Percentiles rank a stretch among this genome's conserved stretches.
phyloP scores from a whole-genome alignment of 2,888 invertebrate genomes.

The Thalpophila matura region DNA sequence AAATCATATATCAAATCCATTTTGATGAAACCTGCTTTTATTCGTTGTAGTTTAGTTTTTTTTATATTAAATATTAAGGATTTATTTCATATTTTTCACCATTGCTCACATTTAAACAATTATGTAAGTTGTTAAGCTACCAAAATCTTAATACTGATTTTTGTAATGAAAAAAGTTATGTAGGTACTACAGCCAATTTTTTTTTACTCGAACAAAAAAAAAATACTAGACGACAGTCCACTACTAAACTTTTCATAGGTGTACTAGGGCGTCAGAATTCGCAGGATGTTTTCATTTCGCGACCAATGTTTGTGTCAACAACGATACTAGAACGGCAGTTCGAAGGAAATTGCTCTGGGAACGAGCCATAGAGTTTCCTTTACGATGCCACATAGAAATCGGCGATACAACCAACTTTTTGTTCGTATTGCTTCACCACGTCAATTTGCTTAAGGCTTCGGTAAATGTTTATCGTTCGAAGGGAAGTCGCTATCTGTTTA shows the following conservation, averaged over 20 bases:
- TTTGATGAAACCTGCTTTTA: no score
- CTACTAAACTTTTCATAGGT: slow-evolving; percentile 60
- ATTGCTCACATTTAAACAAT: no score
- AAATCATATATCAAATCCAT: no score
- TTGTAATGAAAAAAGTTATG: no score
- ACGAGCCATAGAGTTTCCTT: slow-evolving; percentile 57
- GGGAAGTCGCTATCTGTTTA: slow-evolving; percentile 35
- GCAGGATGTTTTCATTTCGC: slow-evolving; percentile 81
- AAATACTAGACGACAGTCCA: slow-evolving; percentile 14
- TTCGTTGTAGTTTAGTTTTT: no score
- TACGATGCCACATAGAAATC: slow-evolving; percentile 46
- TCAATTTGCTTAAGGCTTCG: slow-evolving; percentile 44
- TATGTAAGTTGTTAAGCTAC: no score
- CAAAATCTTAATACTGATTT: no score
- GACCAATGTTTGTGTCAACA: slow-evolving; percentile 82
- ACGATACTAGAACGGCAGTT: slow-evolving; percentile 61
- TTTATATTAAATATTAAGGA: no score
- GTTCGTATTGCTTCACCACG: slow-evolving; percentile 31
- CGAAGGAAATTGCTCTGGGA: slow-evolving; percentile 60
- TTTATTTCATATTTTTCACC: no score
- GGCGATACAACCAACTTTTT: slow-evolving; percentile 49
- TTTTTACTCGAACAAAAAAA: no score
- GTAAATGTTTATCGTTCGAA: slow-evolving; percentile 44
- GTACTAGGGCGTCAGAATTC: slow-evolving; percentile 60
- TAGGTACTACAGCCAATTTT: no score